Base-by-base conservation (phyloP, 2,113 vertebrate genomes). In the Ptyas mucosa region DNA sequence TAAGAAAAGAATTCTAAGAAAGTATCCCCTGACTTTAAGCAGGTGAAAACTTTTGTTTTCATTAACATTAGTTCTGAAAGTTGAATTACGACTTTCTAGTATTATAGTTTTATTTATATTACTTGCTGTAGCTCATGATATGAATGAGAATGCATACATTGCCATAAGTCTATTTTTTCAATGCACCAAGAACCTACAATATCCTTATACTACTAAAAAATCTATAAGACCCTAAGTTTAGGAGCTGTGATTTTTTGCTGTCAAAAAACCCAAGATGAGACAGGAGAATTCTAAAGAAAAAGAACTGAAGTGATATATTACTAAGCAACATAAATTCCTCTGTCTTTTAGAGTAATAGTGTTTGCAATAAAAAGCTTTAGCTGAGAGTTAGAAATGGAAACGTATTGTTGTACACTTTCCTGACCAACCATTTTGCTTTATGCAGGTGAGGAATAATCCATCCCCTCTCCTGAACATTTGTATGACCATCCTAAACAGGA, bases 261-360 rank as follows among this genome's bases (percentile, higher is more conserved):
- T 92, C 61, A 88, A 49, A 91, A 94, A 93, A 89, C 0, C 0
- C 75, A 88, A 88, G 91, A 57, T 46, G 20, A 85, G 23, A 86
- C 1, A 55, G 18, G 87, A 18, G 55, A 90, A 93, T 55, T 43
- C 94, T 91, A 95, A 87, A 9, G 0, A 89, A 11, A 0, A 91
- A 54, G 58, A 91, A 39, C 49, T 29, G 55, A 55, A 90, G 9
- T 26, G 39, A 94, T 69, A 81, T 8, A 8, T 5, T 52, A 43
- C 15, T 93, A 88, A 92, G 93, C 87, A 95, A 90, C 61, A 91
- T 34, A 64, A 86, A 43, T 57, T 86, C 23, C 92, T 91, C 89
- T 92, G 58, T 53, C 24, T 89, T 91, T 89, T 93, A 58, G 90
- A 94, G 49, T 9, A 53, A 85, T 0, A 0, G 90, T 87, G 53